phyloP scores from a whole-genome alignment of 1,140 invertebrate species.

The Heliconius himera region DNA sequence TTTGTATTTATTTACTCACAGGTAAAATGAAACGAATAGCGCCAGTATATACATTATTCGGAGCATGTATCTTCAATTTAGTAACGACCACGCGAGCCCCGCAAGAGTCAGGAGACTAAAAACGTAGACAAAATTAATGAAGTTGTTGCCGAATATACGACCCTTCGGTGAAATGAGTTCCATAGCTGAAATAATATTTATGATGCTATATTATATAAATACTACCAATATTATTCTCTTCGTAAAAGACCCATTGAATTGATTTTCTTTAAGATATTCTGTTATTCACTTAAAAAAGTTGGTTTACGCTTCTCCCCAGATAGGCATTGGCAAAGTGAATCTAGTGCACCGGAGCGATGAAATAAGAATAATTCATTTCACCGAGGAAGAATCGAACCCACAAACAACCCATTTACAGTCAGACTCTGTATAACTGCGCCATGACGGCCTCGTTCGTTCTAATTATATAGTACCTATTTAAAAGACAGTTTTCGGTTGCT shows the following conservation, averaged over 20 bases:
- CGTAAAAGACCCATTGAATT: neutral
- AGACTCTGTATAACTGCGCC: no score
- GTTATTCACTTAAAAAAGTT: no score
- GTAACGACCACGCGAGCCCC: conserved; percentile 85
- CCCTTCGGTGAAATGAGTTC: neutral
- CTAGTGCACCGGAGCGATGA: no score
- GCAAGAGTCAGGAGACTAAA: conserved; percentile 87
- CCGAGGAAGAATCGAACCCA: no score
- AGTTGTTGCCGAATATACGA: conserved; percentile 87
- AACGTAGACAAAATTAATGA: conserved; percentile 87
- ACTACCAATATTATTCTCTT: conserved; percentile 38
- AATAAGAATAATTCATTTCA: conserved; percentile 63
- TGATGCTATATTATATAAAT: conserved; percentile 1
- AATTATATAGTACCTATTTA: no score
- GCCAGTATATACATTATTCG: conserved; percentile 86
- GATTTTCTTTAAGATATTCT: neutral
- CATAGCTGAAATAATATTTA: conserved; percentile 1
- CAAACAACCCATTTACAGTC: no score
- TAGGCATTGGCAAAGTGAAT: no score
- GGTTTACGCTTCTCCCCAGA: no score
- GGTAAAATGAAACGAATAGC: conserved; percentile 84
- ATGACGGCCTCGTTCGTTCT: no score
- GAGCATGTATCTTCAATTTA: conserved; percentile 87
- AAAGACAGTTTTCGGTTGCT: no score
- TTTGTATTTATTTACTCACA: conserved; percentile 76